Percentiles rank a stretch among this genome's conserved stretches.
phyloP scores from a whole-genome alignment of 2,797 vertebrate species.

The Acanthiza pusilla region DNA sequence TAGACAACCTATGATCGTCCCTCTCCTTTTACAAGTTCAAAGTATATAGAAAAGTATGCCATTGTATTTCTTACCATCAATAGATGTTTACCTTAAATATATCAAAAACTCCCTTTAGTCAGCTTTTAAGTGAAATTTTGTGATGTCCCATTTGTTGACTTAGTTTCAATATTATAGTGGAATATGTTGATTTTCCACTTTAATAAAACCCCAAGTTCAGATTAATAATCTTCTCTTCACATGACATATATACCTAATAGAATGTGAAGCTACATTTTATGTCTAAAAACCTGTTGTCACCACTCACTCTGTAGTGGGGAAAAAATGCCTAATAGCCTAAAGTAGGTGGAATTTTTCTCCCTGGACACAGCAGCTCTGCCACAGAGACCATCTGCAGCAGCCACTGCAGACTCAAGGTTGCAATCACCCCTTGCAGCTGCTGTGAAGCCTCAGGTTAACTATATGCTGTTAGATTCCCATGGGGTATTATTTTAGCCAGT shows the following conservation, averaged over 20 bases:
- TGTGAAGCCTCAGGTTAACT: neutral
- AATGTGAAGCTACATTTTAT: neutral
- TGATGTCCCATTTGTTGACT: neutral
- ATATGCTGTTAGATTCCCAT: neutral
- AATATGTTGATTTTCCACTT: neutral
- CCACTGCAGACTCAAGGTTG: neutral
- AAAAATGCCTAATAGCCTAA: neutral
- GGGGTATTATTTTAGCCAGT: neutral
- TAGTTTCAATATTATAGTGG: neutral
- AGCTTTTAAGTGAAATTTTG: neutral
- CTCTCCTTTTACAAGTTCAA: neutral
- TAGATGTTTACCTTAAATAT: neutral
- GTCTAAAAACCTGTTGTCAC: neutral
- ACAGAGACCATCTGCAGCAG: neutral
- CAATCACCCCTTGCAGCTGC: neutral
- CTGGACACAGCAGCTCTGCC: neutral
- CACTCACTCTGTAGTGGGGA: neutral
- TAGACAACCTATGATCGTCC: neutral
- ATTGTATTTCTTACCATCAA: neutral
- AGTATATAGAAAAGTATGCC: neutral
- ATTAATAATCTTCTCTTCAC: neutral
- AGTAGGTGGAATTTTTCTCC: neutral
- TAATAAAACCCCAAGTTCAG: neutral
- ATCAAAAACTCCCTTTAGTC: neutral
- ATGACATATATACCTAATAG: neutral